Conservation (phyloP, 2,888 invertebrate species). For the Troides aeacus region DNA sequence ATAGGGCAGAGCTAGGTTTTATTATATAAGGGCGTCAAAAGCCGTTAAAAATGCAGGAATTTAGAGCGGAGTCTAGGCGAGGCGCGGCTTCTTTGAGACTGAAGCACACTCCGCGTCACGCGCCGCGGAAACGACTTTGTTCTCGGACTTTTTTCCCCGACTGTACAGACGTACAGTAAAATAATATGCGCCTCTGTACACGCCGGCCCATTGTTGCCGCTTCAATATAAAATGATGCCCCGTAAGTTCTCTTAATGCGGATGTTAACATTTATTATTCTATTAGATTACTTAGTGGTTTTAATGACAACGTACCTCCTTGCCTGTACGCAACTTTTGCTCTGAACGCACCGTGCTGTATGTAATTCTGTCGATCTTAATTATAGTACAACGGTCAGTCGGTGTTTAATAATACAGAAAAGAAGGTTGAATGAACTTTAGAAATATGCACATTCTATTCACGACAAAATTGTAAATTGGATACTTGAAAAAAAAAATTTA, state of each 20-base stretch:
- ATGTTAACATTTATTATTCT: constrained; percentile 77
- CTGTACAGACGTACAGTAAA: constrained; percentile 51
- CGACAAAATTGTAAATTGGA: not conserved
- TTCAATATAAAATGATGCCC: constrained; percentile 68
- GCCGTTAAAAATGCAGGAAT: constrained; percentile 34
- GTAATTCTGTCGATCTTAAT: constrained; percentile 1
- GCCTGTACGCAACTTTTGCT: not conserved
- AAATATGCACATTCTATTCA: constrained; percentile 1
- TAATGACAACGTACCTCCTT: constrained; percentile 37
- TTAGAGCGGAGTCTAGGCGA: constrained; percentile 31
- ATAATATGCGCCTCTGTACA: constrained; percentile 64
- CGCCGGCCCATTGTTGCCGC: constrained; percentile 63
- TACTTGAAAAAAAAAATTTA: constrained; percentile 8
- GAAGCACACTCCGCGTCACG: constrained; percentile 45
- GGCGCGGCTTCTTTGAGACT: constrained; percentile 41
- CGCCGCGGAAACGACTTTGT: constrained; percentile 37
- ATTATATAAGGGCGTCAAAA: constrained; percentile 27
- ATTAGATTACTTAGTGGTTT: constrained; percentile 57
- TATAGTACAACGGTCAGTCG: not conserved
- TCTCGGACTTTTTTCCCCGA: constrained; percentile 52
- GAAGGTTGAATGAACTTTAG: constrained; percentile 4
- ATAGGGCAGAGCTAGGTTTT: constrained; percentile 20
- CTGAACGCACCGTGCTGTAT: not conserved
- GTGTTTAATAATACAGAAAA: not conserved
- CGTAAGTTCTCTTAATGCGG: constrained; percentile 72